Evolutionary conservation across 1,140 invertebrate genomes (phyloP), one percentile per base, ranked within the genome.

Genomic region (Adoxophyes honmai): DNA sequence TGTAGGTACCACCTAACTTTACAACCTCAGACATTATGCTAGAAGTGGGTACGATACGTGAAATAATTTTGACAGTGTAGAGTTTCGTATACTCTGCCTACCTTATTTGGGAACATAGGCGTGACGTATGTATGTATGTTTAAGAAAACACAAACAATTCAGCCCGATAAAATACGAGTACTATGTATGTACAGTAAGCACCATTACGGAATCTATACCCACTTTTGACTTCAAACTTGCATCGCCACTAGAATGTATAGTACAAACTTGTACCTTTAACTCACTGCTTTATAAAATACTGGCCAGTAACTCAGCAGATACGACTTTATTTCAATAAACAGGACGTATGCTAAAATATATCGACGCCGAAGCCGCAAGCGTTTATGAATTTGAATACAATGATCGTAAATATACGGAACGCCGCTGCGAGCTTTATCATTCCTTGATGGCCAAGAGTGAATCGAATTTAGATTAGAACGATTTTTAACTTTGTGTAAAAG

Each of bases 311-410:
- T 6, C 6, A 3, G 2, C 2, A 28, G 39, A 18, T 42, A 44
- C 21, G 18, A 11, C 15, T 18, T 18, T 16, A 11, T 9, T 44
- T 44, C 39, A 44, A 48, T 48, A 48, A 48, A 16, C 18, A 33
- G 42, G 42, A 21, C 42, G 42, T 33, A 48, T 48, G 42, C 16
- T 48, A 48, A 48, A 48, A 28, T 48, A 48, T 48, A 21, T 48
- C 18, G 21, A 48, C 21, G 42, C 11, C 42, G 16, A 48, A 28
- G 42, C 42, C 18, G 42, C 42, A 16, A 6, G 21, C 21, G 21
- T 28, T 28, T 10, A 44, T 16, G 21, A 48, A 48, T 48, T 48
- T 48, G 42, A 48, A 48, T 48, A 48, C 42, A 48, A 48, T 48
- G 42, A 48, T 48, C 21, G 18, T 48, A 48, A 48, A 33, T 48